These are phyloP conservation scores for Sebastes reedi DNA, from an alignment of 2,797 vertebrate genomes.

Conservation along the genomic window DNA sequence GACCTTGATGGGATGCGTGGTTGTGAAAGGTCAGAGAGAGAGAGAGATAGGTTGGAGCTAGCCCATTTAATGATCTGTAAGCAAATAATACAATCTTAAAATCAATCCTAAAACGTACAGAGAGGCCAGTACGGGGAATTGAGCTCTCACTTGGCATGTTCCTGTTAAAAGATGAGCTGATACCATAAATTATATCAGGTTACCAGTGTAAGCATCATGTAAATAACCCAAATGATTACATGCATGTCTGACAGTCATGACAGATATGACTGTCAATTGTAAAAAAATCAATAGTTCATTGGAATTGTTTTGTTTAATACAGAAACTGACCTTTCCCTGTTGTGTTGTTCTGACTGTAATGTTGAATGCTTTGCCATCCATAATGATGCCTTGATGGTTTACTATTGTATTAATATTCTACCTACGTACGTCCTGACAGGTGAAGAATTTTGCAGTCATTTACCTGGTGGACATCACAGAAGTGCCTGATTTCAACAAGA, in stretches of 20 bases:
- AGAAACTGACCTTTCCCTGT: background rate
- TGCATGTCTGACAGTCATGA: too few relatives aligned
- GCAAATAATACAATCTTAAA: background rate
- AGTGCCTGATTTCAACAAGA: slow-evolving; percentile 99
- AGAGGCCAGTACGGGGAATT: background rate
- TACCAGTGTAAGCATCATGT: background rate
- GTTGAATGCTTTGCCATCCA: background rate
- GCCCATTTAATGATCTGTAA: background rate
- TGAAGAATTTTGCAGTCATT: slow-evolving; percentile 98
- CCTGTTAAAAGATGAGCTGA: background rate
- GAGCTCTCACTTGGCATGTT: background rate
- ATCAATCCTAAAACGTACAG: background rate
- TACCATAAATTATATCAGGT: background rate
- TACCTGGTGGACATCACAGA: slow-evolving; percentile 99
- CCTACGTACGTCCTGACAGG: slow-evolving; percentile 76
- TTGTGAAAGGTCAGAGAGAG: background rate
- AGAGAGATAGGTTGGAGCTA: background rate
- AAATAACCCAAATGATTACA: background rate
- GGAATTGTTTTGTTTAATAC: background rate
- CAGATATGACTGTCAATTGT: background rate
- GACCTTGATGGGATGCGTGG: background rate
- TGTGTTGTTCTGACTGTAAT: background rate
- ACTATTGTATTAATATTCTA: background rate
- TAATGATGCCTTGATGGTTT: background rate
- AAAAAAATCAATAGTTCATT: too few relatives aligned